Evolutionary conservation across 2,888 invertebrate genomes (phyloP), one percentile per base, ranked within the genome.

Genomic region (Heteromurus nitidus): DNA sequence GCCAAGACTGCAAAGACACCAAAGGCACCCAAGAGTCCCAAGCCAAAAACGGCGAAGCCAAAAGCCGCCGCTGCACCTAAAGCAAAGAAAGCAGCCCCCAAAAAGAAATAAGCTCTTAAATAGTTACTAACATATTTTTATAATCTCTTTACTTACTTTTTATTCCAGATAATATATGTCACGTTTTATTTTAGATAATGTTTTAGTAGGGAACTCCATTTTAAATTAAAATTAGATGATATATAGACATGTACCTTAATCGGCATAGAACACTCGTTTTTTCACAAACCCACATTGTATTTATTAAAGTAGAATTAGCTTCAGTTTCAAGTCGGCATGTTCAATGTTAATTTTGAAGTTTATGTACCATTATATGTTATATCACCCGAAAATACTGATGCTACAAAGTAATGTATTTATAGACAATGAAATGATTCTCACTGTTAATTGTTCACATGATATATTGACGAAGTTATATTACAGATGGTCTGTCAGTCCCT

Each of bases 81-180:
- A 60, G 24, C 75, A 20, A 84, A 84, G 70, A 77, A 69, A 24
- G 81, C 83, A n/a, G 80, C 85, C n/a, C 82, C 85, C 0, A 85
- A 85, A 42, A 85, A 85, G 74, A 70, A 82, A 77, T 73, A 73
- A 77, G 73, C 36, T 30, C n/a, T n/a, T n/a, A 24, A 58, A 64
- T 42, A 65, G 36, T 44, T 26, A 22, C 31, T 60, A 30, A 31
- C 30, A n/a, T 50, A 55, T 50, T 47, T 68, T 68, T 65, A 65
- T 68, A 36, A 68, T 55, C 30, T 31, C 31, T 31, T 55, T 53
- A 70, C 58, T 31, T 55, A 55, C 58, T 70, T 70, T 55, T 70
- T 53, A 68, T 30, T 68, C 53, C 53, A 47, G 53, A 68, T 68
- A 18, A 18, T 65, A 64, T 64, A 26, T 16, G n/a, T 44, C n/a